phyloP scores from a whole-genome alignment of 2,113 vertebrate species.

The Melanerpes formicivorus region DNA sequence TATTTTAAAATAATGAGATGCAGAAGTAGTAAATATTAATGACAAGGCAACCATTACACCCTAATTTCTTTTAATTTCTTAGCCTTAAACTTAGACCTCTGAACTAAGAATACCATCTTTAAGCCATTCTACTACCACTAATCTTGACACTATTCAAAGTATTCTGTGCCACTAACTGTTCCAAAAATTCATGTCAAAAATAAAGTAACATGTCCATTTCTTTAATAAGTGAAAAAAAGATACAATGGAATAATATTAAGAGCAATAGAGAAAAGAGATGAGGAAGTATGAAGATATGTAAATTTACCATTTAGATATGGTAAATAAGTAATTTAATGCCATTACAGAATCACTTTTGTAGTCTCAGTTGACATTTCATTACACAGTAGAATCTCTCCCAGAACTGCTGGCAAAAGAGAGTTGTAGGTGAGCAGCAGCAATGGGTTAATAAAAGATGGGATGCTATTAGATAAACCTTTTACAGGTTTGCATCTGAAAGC shows the following conservation, averaged over 20 bases:
- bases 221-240: not conserved
- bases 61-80: not conserved
- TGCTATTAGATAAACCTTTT: constrained; percentile 72
- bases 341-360: constrained; percentile 19
- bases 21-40: not conserved
- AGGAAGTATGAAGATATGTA: not conserved
- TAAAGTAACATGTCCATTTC: not conserved
- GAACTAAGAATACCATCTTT: not conserved
- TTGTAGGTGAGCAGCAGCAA: constrained; percentile 55
- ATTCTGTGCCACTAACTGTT: not conserved
- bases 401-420: not conserved
- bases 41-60: not conserved
- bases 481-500: constrained; percentile 80
- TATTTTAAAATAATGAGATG: not conserved
- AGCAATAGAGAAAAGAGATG: not conserved
- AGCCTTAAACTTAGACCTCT: not conserved
- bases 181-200: not conserved
- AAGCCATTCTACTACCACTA: not conserved
- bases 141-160: not conserved
- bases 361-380: not conserved
- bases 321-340: not conserved
- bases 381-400: constrained; percentile 7
- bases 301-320: not conserved
- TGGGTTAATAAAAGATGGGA: constrained; percentile 68
- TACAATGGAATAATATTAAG: not conserved